Percentiles rank a stretch among this genome's conserved stretches.
phyloP scores from a whole-genome alignment of 2,113 vertebrate species.

The Brevimyrus niger region DNA sequence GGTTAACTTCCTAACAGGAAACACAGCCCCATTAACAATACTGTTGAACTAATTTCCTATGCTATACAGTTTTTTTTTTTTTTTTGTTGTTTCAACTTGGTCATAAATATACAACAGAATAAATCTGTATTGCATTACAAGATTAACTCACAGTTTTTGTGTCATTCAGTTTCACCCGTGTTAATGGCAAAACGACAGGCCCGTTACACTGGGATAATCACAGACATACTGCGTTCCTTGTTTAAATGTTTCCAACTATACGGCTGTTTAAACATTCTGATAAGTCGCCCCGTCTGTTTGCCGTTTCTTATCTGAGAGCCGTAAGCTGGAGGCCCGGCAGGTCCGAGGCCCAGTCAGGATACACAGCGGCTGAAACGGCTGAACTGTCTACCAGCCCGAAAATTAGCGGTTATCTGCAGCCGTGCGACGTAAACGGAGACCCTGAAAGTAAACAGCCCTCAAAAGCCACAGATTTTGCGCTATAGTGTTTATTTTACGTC shows the following conservation, averaged over 20 bases:
- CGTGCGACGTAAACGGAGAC: constrained; percentile 10
- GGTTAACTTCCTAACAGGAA: background rate
- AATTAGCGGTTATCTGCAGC: constrained; percentile 35
- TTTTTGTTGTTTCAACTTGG: background rate
- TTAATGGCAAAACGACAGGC: constrained; percentile 3
- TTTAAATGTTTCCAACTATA: constrained; percentile 29
- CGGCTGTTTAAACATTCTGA: constrained; percentile 44
- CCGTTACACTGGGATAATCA: constrained; percentile 20
- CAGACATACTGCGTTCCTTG: constrained; percentile 24
- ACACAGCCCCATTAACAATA: background rate
- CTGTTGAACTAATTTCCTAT: background rate
- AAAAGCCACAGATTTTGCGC: background rate
- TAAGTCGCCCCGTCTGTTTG: constrained; percentile 46
- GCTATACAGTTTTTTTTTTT: background rate
- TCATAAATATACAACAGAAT: background rate
- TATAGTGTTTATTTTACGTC: constrained; percentile 33
- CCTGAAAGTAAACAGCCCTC: constrained; percentile 27
- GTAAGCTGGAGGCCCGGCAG: constrained; percentile 8
- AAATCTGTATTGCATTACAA: background rate
- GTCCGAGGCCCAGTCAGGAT: constrained; percentile 16
- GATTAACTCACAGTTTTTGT: background rate
- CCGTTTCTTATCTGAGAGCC: constrained; percentile 34
- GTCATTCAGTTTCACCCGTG: background rate
- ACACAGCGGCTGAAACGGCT: constrained; percentile 21
- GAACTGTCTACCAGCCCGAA: constrained; percentile 29